These are phyloP conservation scores for Amphiprion percula DNA, from an alignment of 2,113 vertebrate species.

Conservation along the genomic window DNA sequence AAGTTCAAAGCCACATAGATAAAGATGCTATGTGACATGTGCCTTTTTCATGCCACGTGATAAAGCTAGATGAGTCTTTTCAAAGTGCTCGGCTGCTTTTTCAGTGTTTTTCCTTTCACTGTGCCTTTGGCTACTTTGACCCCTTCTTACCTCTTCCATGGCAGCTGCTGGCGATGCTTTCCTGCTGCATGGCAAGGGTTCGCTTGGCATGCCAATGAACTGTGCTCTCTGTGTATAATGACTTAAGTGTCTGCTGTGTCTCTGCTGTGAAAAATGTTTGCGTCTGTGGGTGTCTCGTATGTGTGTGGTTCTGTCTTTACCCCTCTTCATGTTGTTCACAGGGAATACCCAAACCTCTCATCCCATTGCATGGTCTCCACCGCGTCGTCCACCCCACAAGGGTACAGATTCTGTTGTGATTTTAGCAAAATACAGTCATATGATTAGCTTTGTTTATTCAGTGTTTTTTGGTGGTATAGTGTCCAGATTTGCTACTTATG, in stretches of 20 bases:
- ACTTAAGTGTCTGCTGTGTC: constrained; percentile 49
- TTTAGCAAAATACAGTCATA: constrained; percentile 34
- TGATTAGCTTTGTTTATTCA: constrained; percentile 40
- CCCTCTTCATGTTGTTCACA: constrained; percentile 84
- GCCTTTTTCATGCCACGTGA: constrained; percentile 48
- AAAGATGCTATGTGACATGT: constrained; percentile 52
- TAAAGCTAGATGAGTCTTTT: constrained; percentile 54
- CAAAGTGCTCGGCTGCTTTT: constrained; percentile 46
- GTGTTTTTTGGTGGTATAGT: constrained; percentile 24
- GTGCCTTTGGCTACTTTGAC: constrained; percentile 47
- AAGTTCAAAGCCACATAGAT: constrained; percentile 61
- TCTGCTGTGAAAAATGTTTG: constrained; percentile 33
- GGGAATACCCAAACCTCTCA: constrained; percentile 84
- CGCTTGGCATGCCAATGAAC: constrained; percentile 64
- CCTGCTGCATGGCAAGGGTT: constrained; percentile 56
- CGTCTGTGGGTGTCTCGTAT: constrained; percentile 22
- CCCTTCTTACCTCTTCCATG: constrained; percentile 25
- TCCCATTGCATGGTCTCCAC: constrained; percentile 81
- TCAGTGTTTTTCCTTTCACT: neutral
- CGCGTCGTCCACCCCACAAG: constrained; percentile 82
- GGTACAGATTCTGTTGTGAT: constrained; percentile 83
- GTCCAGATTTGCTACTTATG: neutral
- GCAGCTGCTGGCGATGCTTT: constrained; percentile 34
- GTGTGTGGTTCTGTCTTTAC: constrained; percentile 64
- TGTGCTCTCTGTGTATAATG: constrained; percentile 42